Base-by-base conservation (phyloP, 1,140 invertebrate genomes). In the Metopolophium dirhodum region DNA sequence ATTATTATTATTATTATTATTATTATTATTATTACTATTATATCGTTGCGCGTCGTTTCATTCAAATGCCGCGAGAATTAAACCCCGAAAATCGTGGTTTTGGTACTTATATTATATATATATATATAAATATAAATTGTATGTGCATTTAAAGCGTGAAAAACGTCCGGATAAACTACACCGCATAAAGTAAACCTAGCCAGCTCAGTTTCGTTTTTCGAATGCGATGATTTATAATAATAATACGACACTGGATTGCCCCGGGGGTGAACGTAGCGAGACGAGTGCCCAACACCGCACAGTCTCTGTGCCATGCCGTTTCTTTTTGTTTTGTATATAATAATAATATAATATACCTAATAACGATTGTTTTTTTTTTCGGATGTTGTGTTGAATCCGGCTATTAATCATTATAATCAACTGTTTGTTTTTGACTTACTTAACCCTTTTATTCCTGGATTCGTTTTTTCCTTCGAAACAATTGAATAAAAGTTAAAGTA, bases 331-430 rank as follows among this genome's bases (percentile, higher is more conserved):
- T 23, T 68, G 61, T 68, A 68, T 68, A 20, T 51, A 51, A 18
- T 51, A 51, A 20, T 51, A 51, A 57, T 57, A 57, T 57, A 26
- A 68, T n/a, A 68, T 68, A 68, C 61, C 61, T n/a, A 85, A 85
- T 41, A 85, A 41, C 8, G 37, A 41, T 26, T 41, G 82, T 85
- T 85, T 85, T 85, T 85, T 35, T 85, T 68, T 68, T 68, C 30
- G 61, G 30, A 35, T 8, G 37, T 85, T 85, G 35, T 41, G 82
- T 85, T 85, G 22, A 41, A 85, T 37, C 11, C 22, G 22, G 9
- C 82, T 85, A 85, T 85, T 85, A 85, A 85, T 85, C 82, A 85
- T 41, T 85, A 37, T 83, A 41, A 85, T 41, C 22, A 85, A 37
- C 35, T 85, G 37, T 85, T 41, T 85, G 37, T 85, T 85, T 85